Percentiles rank a stretch among this genome's conserved stretches.
These are phyloP conservation scores for Apodemus sylvaticus DNA, from an alignment of 2,113 vertebrate species.

Conservation along the genomic window DNA sequence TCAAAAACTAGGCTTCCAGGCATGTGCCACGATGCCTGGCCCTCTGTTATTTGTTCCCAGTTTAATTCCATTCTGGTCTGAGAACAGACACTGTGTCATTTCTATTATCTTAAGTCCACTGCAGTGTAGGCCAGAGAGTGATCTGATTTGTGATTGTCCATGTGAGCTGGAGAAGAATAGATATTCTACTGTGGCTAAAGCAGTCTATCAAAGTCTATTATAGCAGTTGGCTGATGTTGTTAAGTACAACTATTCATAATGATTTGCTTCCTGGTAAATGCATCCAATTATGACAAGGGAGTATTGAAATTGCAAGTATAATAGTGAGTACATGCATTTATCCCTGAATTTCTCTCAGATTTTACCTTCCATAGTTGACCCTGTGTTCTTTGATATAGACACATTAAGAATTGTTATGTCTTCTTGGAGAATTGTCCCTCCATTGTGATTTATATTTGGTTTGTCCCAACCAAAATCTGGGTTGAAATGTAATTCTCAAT, in stretches of 20 bases:
- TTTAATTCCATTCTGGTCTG: background rate
- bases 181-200: background rate
- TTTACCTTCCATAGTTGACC: background rate
- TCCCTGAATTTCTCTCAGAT: background rate
- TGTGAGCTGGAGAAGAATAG: background rate
- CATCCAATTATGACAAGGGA: background rate
- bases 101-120: constrained; percentile 12
- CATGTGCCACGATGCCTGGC: background rate
- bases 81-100: background rate
- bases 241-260: background rate
- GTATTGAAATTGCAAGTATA: background rate
- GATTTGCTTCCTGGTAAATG: constrained; percentile 18
- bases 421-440: background rate
- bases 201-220: background rate
- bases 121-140: background rate
- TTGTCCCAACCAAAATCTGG: background rate
- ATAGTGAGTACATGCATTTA: background rate
- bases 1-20: background rate
- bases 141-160: constrained; percentile 8
- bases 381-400: background rate
- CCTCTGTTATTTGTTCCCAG: background rate
- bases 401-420: background rate
- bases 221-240: background rate
- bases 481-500: background rate
- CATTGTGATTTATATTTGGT: background rate